Evolutionary conservation across 2,113 vertebrate species (phyloP).

Genomic region (Naja naja): DNA sequence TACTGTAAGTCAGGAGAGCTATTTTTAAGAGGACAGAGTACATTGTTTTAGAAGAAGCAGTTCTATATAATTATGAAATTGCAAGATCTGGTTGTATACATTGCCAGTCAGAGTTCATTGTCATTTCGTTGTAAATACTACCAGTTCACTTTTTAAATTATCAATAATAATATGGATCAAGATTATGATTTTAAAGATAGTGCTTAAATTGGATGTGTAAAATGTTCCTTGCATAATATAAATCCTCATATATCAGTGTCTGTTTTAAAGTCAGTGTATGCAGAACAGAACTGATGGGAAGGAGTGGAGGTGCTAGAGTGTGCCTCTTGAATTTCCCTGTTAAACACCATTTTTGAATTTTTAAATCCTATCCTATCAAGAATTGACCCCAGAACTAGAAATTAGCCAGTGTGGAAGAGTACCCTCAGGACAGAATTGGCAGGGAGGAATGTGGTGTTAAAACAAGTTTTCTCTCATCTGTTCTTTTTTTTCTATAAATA

Average conservation of each 20-base stretch:
- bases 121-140: neutral
- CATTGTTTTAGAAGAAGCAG: neutral
- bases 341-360: neutral
- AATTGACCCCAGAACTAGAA: neutral
- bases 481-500: neutral
- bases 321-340: neutral
- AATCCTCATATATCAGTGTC: neutral
- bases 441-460: neutral
- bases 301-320: neutral
- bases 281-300: neutral
- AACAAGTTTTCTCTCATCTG: neutral
- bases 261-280: neutral
- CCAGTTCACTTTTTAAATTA: neutral
- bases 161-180: neutral
- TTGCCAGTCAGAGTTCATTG: neutral
- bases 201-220: neutral
- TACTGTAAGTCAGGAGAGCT: conserved; percentile 69
- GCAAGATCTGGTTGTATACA: neutral
- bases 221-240: neutral
- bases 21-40: conserved; percentile 54
- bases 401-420: neutral
- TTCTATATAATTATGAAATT: neutral
- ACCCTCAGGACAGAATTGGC: neutral
- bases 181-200: neutral
- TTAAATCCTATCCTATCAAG: neutral